These are phyloP conservation scores for Rhyacichthys aspro DNA, from an alignment of 2,797 vertebrate species.

Conservation along the genomic window DNA sequence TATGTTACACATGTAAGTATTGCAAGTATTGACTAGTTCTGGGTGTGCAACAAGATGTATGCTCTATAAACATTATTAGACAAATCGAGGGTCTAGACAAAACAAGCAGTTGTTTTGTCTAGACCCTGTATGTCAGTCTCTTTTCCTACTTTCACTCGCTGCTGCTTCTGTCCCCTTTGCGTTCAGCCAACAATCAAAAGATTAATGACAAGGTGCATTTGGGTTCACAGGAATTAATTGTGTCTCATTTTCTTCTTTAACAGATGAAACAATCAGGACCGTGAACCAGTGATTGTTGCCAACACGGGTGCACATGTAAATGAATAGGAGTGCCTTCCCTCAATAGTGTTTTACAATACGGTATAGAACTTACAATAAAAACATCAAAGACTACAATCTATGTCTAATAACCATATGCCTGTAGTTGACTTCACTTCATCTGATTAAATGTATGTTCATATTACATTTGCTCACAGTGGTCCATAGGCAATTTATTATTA, in stretches of 20 bases:
- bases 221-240: conserved; percentile 93
- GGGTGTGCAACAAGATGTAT: too few species aligned
- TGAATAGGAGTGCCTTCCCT: conserved; percentile 88
- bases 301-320: conserved; percentile 87
- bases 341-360: conserved; percentile 60
- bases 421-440: too few species aligned
- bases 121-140: conserved; percentile 81
- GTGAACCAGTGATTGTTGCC: conserved; percentile 90
- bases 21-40: too few species aligned
- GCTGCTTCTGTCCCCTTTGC: conserved; percentile 82
- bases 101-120: not conserved
- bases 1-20: too few species aligned
- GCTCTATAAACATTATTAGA: too few species aligned
- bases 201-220: conserved; percentile 93
- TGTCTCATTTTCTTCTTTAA: conserved; percentile 78
- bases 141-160: conserved; percentile 84
- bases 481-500: too few species aligned
- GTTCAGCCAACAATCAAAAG: conserved; percentile 90
- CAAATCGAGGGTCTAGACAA: too few species aligned
- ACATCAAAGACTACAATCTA: conserved; percentile 16
- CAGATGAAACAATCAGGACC: conserved; percentile 86
- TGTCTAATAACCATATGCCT: too few species aligned
- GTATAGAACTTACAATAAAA: conserved; percentile 38
- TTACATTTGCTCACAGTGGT: too few species aligned
- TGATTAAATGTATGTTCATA: too few species aligned